Evolutionary conservation across 2,797 vertebrate genomes (phyloP).

Genomic region (Falco concolor): DNA sequence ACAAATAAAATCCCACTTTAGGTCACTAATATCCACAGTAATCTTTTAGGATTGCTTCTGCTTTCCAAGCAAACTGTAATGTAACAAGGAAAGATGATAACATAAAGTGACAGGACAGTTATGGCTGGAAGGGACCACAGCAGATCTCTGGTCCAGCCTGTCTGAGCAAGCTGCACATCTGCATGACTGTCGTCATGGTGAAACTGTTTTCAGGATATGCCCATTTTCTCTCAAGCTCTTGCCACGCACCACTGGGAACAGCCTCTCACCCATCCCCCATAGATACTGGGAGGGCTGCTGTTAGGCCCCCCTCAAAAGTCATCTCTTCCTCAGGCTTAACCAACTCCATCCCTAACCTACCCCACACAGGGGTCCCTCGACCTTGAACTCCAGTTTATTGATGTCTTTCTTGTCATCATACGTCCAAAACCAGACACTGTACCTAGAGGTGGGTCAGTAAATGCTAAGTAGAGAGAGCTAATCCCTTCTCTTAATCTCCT

Average conservation of each 20-base stretch:
- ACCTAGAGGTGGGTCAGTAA: neutral
- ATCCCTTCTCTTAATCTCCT: neutral
- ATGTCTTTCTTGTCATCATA: neutral
- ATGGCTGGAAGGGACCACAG: neutral
- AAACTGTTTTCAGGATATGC: neutral
- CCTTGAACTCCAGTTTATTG: neutral
- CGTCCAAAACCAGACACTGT: neutral
- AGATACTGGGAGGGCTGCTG: neutral
- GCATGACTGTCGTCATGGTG: neutral
- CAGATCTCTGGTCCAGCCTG: neutral
- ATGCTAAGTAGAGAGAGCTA: neutral
- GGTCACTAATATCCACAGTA: neutral
- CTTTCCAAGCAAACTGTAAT: neutral
- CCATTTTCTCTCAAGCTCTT: neutral
- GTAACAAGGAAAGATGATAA: neutral
- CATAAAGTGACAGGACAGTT: neutral
- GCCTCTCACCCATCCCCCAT: neutral
- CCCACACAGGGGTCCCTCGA: too few species aligned
- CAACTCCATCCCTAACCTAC: neutral
- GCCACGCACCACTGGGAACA: neutral
- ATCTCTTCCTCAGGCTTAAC: neutral
- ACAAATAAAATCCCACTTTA: neutral
- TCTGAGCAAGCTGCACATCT: neutral
- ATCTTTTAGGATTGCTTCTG: neutral
- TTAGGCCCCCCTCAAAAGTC: neutral